A percentile compares a stretch with the other conserved stretches of the same genome.
These are phyloP conservation scores for Choreutis nemorana DNA, from an alignment of 2,888 invertebrate genomes.

Conservation along the genomic window DNA sequence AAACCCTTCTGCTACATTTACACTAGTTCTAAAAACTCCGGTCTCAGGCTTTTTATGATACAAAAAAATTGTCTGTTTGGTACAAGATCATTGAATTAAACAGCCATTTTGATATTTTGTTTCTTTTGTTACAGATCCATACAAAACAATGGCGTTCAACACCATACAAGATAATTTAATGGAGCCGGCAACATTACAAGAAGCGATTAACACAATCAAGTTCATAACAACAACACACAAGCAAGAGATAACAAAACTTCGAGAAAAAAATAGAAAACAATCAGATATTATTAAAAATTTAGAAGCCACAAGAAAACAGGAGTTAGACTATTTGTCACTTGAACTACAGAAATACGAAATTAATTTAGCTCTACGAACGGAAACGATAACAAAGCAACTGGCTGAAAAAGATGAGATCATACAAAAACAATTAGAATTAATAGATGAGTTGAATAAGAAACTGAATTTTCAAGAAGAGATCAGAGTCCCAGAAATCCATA, in stretches of 20 bases:
- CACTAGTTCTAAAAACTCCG: too few relatives aligned
- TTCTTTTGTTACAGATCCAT: conserved; percentile 30
- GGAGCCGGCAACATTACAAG: conserved; percentile 48
- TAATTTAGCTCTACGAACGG: conserved; percentile 45
- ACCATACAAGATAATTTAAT: conserved; percentile 32
- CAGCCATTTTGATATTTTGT: conserved; percentile 10
- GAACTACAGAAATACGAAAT: conserved; percentile 56
- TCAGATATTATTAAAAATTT: conserved; percentile 46
- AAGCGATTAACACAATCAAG: conserved; percentile 55
- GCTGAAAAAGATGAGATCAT: conserved; percentile 50
- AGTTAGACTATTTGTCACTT: conserved; percentile 49
- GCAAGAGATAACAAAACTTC: conserved; percentile 45
- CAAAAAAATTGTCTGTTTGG: too few relatives aligned
- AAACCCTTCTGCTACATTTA: too few relatives aligned
- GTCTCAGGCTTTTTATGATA: too few relatives aligned
- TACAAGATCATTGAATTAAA: too few relatives aligned
- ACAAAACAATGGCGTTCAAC: conserved; percentile 25
- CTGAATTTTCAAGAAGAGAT: conserved; percentile 24
- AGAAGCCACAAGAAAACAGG: conserved; percentile 48
- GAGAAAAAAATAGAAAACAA: conserved; percentile 43
- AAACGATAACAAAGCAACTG: conserved; percentile 43
- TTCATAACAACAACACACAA: conserved; percentile 54
- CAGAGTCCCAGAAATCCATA: conserved; percentile 37
- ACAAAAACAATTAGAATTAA: conserved; percentile 36
- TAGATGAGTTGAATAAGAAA: conserved; percentile 41